Evolutionary conservation across 2,888 invertebrate species (phyloP).

Genomic region (Acronicta alni): DNA sequence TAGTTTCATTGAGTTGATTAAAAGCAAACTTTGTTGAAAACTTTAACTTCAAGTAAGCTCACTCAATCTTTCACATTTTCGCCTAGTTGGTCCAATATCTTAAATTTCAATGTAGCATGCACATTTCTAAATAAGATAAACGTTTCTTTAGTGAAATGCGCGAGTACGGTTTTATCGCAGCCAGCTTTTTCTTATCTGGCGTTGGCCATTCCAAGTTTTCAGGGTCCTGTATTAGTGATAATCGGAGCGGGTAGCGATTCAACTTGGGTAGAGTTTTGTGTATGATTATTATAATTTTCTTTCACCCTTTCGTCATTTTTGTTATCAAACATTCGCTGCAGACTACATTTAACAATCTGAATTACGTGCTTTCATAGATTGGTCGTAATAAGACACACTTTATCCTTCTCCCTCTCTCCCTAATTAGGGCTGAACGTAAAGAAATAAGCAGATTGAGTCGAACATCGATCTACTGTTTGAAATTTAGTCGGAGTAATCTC

Average conservation of each 20-base stretch:
- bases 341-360: too few relatives aligned
- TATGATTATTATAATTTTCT: too few relatives aligned
- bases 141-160: conserved; percentile 65
- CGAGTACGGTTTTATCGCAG: conserved; percentile 68
- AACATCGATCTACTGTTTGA: too few relatives aligned
- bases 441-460: too few relatives aligned
- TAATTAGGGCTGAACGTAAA: too few relatives aligned
- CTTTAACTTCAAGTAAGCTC: not conserved
- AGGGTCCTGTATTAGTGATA: conserved; percentile 46
- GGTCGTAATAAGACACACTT: too few relatives aligned
- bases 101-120: conserved; percentile 42
- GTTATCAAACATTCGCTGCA: too few relatives aligned
- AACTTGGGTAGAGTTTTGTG: not conserved
- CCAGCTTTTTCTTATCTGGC: conserved; percentile 74
- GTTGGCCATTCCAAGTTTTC: conserved; percentile 67
- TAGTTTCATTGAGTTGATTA: too few relatives aligned
- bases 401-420: too few relatives aligned
- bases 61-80: conserved; percentile 8
- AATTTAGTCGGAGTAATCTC: too few relatives aligned
- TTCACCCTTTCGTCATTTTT: too few relatives aligned
- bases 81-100: conserved; percentile 23
- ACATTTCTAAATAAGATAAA: conserved; percentile 50
- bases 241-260: conserved; percentile 40
- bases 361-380: too few relatives aligned
- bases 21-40: not conserved